These are phyloP conservation scores for Cassiopea xamachana DNA, from an alignment of 30 jellyfish, hydroid and myxozoan genomes.

Conservation along the genomic window DNA sequence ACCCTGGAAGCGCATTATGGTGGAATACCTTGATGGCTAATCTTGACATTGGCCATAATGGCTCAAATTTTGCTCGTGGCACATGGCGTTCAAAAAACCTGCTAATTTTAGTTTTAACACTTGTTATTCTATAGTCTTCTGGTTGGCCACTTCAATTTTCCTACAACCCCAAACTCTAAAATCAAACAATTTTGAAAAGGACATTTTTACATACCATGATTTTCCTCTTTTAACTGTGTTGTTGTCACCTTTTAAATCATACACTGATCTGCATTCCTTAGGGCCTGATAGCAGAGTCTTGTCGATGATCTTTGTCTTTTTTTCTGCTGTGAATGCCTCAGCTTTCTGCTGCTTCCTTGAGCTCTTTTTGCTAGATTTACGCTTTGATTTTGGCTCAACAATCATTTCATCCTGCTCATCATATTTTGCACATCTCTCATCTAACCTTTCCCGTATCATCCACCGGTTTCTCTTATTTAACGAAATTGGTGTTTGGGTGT, in stretches of 20 bases:
- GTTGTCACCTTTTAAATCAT: neutral
- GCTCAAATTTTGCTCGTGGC: too few species aligned
- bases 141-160: too few species aligned
- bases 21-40: too few species aligned
- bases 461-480: conserved; percentile 27
- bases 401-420: neutral
- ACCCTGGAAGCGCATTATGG: too few species aligned
- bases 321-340: neutral
- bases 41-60: too few species aligned
- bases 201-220: conserved; percentile 3
- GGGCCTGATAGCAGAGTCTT: neutral
- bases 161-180: too few species aligned
- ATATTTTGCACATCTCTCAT: neutral
- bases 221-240: neutral
- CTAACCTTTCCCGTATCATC: conserved; percentile 19
- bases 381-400: neutral
- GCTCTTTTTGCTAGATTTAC: neutral
- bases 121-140: too few species aligned
- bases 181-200: neutral
- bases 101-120: too few species aligned
- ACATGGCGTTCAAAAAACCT: too few species aligned
- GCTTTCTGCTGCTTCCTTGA: neutral
- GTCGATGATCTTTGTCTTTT: conserved; percentile 10
- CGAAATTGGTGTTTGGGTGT: neutral
- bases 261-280: neutral